Evolutionary conservation across 2,797 vertebrate species (phyloP).

Genomic region (Austrolebias charrua): DNA sequence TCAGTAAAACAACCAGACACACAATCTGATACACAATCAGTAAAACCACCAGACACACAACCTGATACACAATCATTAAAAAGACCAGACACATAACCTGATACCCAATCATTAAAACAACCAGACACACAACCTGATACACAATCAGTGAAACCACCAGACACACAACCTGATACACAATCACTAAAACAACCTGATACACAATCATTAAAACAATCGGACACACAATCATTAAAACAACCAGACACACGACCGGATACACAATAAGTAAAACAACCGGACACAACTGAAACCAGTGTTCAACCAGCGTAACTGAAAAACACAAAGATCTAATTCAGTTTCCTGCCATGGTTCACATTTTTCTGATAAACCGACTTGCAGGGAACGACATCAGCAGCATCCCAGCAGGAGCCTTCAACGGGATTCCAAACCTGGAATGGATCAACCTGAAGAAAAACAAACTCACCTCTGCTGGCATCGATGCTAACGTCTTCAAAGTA

Average conservation of each 20-base stretch:
- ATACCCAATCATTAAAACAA: slow-evolving; percentile 12
- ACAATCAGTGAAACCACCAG: neutral
- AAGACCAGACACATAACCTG: neutral
- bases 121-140: neutral
- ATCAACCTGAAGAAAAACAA: slow-evolving; percentile 94
- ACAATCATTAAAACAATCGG: neutral
- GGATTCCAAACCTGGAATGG: slow-evolving; percentile 92
- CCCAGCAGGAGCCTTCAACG: slow-evolving; percentile 90
- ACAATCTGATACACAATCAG: too few species aligned
- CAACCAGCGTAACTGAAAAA: too few species aligned
- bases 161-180: too few species aligned
- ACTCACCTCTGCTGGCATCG: slow-evolving; percentile 83
- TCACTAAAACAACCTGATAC: too few species aligned
- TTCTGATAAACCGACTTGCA: slow-evolving; percentile 52
- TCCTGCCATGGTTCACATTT: too few species aligned
- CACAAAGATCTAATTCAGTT: too few species aligned
- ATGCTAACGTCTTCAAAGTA: slow-evolving; percentile 62
- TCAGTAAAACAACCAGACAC: neutral
- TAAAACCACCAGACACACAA: neutral
- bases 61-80: neutral
- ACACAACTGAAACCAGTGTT: too few species aligned
- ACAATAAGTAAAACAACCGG: neutral
- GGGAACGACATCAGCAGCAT: slow-evolving; percentile 89
- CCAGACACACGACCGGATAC: slow-evolving; percentile 18
- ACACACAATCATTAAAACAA: neutral